Evolutionary conservation across 2,888 invertebrate genomes (phyloP).

Genomic region (Parnassius mnemosyne): DNA sequence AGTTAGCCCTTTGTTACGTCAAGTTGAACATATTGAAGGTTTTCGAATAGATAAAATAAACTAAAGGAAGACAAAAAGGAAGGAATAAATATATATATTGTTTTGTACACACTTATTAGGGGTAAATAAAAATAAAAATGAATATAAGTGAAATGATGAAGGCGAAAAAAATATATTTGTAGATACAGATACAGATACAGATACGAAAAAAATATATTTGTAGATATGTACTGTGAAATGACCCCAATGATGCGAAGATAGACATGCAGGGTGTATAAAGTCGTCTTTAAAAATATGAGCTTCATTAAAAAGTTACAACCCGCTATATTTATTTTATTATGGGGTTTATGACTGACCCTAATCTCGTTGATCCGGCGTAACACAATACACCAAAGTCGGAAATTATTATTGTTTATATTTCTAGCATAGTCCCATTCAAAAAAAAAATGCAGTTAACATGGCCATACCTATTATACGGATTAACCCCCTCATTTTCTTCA

Average conservation of each 20-base stretch:
- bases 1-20: no score
- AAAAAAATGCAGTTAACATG: neutral
- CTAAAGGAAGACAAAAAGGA: neutral
- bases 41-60: neutral
- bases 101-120: neutral
- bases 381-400: no score
- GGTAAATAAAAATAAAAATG: neutral
- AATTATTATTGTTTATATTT: no score
- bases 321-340: conserved; percentile 9
- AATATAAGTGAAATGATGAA: neutral
- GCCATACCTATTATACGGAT: no score
- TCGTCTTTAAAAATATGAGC: conserved; percentile 6
- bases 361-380: conserved; percentile 7
- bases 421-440: neutral
- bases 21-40: neutral
- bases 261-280: neutral
- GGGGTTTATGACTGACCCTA: conserved; percentile 14
- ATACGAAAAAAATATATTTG: neutral
- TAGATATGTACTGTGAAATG: neutral
- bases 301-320: conserved; percentile 16
- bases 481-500: no score
- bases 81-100: neutral
- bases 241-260: no score
- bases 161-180: neutral
- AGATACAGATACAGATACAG: no score